Conservation (phyloP, 2,113 vertebrate species). For the Macquaria ambigua region DNA sequence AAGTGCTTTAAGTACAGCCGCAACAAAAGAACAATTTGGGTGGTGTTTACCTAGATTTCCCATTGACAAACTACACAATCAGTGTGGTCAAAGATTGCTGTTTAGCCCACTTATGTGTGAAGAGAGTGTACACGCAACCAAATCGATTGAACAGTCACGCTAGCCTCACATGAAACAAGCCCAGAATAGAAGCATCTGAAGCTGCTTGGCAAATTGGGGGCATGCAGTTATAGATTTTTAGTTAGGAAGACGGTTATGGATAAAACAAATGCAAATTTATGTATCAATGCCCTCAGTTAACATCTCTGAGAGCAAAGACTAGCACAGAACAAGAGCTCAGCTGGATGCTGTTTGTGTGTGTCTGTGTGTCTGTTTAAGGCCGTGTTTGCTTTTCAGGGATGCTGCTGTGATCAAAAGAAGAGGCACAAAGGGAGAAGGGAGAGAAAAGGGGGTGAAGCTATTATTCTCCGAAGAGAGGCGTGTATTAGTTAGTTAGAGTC, state of each 20-base stretch:
- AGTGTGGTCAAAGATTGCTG: conserved; percentile 6
- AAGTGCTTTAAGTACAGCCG: not conserved
- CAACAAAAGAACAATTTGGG: not conserved
- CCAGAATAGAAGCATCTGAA: conserved; percentile 47
- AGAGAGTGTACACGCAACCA: conserved; percentile 24
- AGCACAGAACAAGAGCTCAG: conserved; percentile 52
- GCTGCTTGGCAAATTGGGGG: conserved; percentile 58
- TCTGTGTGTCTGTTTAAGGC: conserved; percentile 37
- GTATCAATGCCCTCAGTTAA: conserved; percentile 78
- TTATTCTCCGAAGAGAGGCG: conserved; percentile 44
- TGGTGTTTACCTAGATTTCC: conserved; percentile 28
- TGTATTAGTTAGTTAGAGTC: conserved; percentile 50
- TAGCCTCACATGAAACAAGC: conserved; percentile 29
- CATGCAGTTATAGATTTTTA: conserved; percentile 51
- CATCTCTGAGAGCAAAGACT: conserved; percentile 55
- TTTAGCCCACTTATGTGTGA: conserved; percentile 35
- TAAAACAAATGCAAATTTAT: conserved; percentile 76
- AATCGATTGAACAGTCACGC: conserved; percentile 34
- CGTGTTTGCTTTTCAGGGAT: conserved; percentile 67
- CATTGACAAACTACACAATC: conserved; percentile 30
- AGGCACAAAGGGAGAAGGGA: conserved; percentile 35
- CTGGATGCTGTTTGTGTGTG: conserved; percentile 36
- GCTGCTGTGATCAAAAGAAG: conserved; percentile 69
- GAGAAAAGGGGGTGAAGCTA: conserved; percentile 28
- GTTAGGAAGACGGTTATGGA: conserved; percentile 55